Conservation (phyloP, 2,113 vertebrate genomes). For the Poeciliopsis prolifica region DNA sequence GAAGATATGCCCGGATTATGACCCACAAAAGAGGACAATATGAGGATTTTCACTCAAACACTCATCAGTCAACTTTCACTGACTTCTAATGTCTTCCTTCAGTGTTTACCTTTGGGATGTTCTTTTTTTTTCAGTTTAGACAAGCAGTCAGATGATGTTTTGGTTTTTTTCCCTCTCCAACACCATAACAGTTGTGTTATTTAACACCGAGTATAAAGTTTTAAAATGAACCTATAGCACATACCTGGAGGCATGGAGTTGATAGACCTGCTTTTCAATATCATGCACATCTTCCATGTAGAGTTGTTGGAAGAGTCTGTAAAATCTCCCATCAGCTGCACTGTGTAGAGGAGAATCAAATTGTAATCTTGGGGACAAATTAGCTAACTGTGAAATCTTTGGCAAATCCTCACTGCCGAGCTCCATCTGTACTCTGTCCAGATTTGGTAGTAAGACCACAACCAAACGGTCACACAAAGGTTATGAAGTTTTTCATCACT, state of each 20-base stretch:
- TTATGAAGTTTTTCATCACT: neutral
- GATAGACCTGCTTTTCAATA: neutral
- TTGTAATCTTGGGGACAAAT: too few species aligned
- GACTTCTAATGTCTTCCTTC: neutral
- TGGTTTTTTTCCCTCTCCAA: neutral
- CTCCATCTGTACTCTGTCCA: too few species aligned
- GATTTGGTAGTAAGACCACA: neutral
- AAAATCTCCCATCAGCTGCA: neutral
- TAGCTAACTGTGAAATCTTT: too few species aligned
- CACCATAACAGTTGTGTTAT: too few species aligned
- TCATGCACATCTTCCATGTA: neutral
- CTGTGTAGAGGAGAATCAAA: too few species aligned
- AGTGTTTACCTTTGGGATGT: neutral
- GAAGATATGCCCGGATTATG: slow-evolving; percentile 12
- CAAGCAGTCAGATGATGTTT: neutral
- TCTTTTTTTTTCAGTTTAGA: neutral
- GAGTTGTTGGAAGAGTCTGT: neutral
- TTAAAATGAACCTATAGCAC: neutral
- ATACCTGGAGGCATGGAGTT: neutral
- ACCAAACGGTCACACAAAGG: neutral
- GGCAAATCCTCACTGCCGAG: too few species aligned
- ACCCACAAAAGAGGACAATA: slow-evolving; percentile 5
- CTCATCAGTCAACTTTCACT: neutral
- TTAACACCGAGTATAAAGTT: neutral
- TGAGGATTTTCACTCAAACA: neutral